Evolutionary conservation across 2,113 vertebrate species (phyloP), one percentile per base, ranked within the genome.

Genomic region (Glareola pratincola): DNA sequence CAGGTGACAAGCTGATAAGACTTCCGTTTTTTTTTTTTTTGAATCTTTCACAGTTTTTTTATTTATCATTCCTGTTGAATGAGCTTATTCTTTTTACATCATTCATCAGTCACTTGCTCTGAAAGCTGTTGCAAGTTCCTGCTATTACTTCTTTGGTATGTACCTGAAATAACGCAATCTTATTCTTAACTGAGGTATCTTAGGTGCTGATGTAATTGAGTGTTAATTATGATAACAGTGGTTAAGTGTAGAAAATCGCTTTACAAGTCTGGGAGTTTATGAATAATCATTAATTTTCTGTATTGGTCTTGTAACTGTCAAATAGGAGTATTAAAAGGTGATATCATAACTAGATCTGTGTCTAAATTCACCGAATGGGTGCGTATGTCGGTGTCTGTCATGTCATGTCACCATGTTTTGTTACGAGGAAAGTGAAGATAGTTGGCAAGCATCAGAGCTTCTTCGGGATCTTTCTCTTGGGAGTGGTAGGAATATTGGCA

Each of bases 401-500:
- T 53, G 51, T 53, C 51, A 27, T 27, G 51, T 15, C 51, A 53
- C 26, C 23, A 47, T 47, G 47, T 47, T 82, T 75, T 57, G 11
- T 32, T 26, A 6, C 34, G 36, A 62, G 7, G 20, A 67, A 76
- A 39, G 11, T 48, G 41, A 75, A 57, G 57, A 9, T 9, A 22
- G 7, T 9, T 47, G 47, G 23, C 24, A 71, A 66, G 11, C 11
- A n/a, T 17, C 34, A 53, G 27, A 67, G 6, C 17, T 59, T 62
- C 30, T 57, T 53, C 3, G 3, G 41, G 23, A 41, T 4, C 3
- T 71, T 63, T 37, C 3, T 86, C 2, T 30, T 54, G 41, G 23
- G 18, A 27, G n/a, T 27, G 14, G 26, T 27, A 53, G 20, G 23
- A 84, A 43, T 51, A 27, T 3, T 0, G 0, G 1, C 8, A 39